Percentiles rank a stretch among this genome's conserved stretches.
Conservation (phyloP, 35 echinoderm and acorn worm species). For the Apostichopus parvimensis region DNA sequence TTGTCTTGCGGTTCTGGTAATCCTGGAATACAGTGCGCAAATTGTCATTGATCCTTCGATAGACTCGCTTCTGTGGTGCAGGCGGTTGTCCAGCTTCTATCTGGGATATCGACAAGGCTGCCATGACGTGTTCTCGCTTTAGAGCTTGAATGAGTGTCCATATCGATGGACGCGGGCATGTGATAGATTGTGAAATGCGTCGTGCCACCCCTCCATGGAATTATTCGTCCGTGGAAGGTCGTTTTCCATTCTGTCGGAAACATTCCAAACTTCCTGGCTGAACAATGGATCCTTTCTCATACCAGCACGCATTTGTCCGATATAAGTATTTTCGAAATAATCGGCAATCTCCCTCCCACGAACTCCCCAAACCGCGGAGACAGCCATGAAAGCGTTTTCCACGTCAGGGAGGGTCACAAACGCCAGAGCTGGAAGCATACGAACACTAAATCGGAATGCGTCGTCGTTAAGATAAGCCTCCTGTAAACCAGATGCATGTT, state of each 20-base stretch:
- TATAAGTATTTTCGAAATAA: constrained; percentile 20
- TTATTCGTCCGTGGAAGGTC: constrained; percentile 33
- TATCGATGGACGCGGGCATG: too few species aligned
- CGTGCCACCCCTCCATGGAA: constrained; percentile 39
- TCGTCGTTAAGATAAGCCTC: constrained; percentile 12
- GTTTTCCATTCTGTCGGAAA: neutral
- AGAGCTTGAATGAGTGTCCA: too few species aligned
- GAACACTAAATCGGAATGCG: neutral
- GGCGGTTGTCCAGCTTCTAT: too few species aligned
- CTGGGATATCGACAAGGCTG: too few species aligned
- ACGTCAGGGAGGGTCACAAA: neutral
- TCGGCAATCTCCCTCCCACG: neutral
- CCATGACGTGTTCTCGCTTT: too few species aligned
- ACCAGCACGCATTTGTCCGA: neutral
- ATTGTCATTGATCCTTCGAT: too few species aligned
- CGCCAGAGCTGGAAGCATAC: too few species aligned
- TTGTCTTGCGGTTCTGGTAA: too few species aligned
- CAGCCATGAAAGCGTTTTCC: neutral
- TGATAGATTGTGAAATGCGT: neutral
- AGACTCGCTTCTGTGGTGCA: too few species aligned
- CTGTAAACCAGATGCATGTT: neutral
- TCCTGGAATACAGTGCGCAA: too few species aligned
- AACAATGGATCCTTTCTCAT: neutral
- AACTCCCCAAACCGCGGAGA: neutral
- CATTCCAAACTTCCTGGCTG: neutral